Evolutionary conservation across 2,888 invertebrate species (phyloP), one percentile per base, ranked within the genome.

Genomic region (Tenthredo mesomela): DNA sequence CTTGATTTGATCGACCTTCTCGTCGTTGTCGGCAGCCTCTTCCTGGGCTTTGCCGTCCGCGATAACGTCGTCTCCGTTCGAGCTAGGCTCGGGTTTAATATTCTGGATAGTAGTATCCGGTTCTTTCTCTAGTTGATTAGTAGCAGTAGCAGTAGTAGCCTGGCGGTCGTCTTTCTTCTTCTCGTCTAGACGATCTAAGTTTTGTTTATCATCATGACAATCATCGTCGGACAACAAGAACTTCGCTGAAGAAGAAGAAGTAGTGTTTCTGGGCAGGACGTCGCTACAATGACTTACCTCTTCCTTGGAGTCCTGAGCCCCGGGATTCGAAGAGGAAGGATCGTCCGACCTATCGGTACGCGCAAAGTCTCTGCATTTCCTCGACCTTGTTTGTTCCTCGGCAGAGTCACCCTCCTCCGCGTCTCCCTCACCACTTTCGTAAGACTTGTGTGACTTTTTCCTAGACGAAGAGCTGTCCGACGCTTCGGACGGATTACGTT

Each of bases 271-370:
- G 89, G 93, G 90, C 92, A 91, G 93, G 92, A 91, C 90, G 91
- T 93, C 93, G 93, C 93, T 92, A 91, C 91, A 90, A 92, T 93
- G 93, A 93, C 93, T 93, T 93, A 93, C 93, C 93, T 93, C 93
- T 92, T 92, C 91, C 88, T 89, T 91, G 91, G 92, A 91, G 89
- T 91, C 92, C 92, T 92, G 91, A 91, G 91, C 90, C 88, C 90
- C 91, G 89, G 89, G 89, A 89, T 89, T 90, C 88, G 92, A 91
- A 73, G 83, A 85, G 89, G 91, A 90, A 87, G 90, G 88, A 90
- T 92, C 91, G 71, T 91, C 91, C 87, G 89, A 89, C 88, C 89
- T 88, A 87, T 88, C 89, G 78, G 85, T 75, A 25, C 82, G 85
- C 87, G 86, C 86, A 88, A 89, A 84, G 88, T 83, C 87, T 71